Percentiles rank a stretch among this genome's conserved stretches.
Conservation (phyloP, 2,797 vertebrate species). For the Bucorvus abyssinicus region DNA sequence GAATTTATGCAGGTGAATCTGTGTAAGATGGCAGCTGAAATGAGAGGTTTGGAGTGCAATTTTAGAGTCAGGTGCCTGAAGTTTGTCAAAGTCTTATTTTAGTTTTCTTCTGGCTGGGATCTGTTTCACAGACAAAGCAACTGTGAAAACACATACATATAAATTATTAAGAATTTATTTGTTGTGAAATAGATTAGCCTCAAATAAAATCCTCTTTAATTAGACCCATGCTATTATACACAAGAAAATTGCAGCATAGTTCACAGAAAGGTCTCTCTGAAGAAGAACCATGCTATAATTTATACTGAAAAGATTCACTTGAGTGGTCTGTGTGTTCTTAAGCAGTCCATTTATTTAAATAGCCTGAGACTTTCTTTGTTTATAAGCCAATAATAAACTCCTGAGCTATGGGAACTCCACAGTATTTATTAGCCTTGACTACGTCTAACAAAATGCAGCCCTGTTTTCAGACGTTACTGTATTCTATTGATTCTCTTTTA, state of each 20-base stretch:
- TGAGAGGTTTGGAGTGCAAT: background rate
- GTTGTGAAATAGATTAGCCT: background rate
- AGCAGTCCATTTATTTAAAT: background rate
- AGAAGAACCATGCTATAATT: accelerated
- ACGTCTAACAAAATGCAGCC: background rate
- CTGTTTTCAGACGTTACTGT: background rate
- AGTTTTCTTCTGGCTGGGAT: background rate
- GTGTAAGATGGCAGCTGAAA: background rate
- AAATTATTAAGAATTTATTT: background rate
- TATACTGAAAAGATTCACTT: background rate
- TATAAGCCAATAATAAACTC: background rate
- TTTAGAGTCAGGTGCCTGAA: background rate
- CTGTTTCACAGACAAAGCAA: background rate
- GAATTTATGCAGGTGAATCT: background rate
- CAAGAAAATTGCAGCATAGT: background rate
- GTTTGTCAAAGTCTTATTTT: background rate
- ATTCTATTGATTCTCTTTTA: background rate
- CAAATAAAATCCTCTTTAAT: background rate
- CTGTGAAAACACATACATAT: background rate
- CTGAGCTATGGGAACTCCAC: background rate
- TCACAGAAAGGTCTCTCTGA: background rate
- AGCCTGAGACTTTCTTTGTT: background rate
- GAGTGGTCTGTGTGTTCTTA: background rate
- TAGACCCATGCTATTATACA: background rate
- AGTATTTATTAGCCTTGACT: background rate